A percentile compares a stretch with the other conserved stretches of the same genome.
Conservation (phyloP, 1,140 invertebrate genomes). For the Diorhabda carinulata region DNA sequence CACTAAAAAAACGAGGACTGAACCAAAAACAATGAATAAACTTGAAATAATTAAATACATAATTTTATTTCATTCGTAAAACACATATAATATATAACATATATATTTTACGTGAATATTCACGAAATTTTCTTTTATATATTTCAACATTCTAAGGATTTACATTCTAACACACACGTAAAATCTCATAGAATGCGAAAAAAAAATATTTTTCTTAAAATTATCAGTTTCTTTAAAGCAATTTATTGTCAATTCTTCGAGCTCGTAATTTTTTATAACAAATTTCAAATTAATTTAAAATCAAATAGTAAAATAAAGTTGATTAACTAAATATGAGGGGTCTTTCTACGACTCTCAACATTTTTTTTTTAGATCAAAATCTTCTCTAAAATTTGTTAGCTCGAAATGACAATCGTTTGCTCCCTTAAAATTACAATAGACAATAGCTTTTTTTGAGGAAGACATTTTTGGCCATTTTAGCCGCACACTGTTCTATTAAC, state of each 20-base stretch:
- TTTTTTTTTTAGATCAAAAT: background rate
- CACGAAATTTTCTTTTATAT: slow-evolving; percentile 19
- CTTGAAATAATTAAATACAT: slow-evolving; percentile 15
- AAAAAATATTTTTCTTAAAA: slow-evolving; percentile 18
- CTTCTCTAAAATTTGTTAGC: slow-evolving; percentile 31
- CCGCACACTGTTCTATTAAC: slow-evolving; percentile 42
- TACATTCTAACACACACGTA: background rate
- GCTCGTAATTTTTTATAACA: slow-evolving; percentile 25
- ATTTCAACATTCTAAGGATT: slow-evolving; percentile 8
- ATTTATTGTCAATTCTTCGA: slow-evolving; percentile 43
- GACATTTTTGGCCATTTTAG: slow-evolving; percentile 43
- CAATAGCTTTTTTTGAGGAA: slow-evolving; percentile 43
- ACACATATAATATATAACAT: slow-evolving; percentile 24
- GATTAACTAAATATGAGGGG: too few relatives aligned
- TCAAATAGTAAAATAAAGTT: background rate
- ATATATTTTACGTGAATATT: slow-evolving; percentile 27
- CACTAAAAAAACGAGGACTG: too few relatives aligned
- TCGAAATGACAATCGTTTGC: slow-evolving; percentile 42
- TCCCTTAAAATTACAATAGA: slow-evolving; percentile 43
- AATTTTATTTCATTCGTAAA: slow-evolving; percentile 26
- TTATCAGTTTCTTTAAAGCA: slow-evolving; percentile 34
- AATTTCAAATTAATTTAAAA: background rate
- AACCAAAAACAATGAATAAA: too few relatives aligned
- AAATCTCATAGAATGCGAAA: slow-evolving; percentile 8
- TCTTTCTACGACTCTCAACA: background rate